Base-by-base conservation (phyloP, 2,113 vertebrate species). In the Lophura nycthemera region DNA sequence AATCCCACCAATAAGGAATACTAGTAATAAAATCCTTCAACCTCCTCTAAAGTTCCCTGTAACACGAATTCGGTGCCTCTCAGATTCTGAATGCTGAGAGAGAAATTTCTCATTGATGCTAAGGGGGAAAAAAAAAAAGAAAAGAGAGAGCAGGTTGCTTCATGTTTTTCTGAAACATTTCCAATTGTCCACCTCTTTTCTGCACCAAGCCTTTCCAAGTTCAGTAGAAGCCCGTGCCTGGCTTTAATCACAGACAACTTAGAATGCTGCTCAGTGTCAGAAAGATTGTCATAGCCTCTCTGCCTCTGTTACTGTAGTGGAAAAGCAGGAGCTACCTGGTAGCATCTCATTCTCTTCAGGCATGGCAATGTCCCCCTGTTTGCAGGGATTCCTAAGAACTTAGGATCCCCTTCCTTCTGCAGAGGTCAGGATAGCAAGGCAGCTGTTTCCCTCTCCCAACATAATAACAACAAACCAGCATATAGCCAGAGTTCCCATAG, bases 101-200 rank as follows among this genome's bases (percentile, higher is more conserved):
- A 82, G 32, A 90, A 71, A 88, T 83, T 80, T 89, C 82, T 73
- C 61, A n/a, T 66, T 45, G 63, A 70, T 30, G 47, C 38, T 86
- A 61, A 88, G 24, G 7, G 47, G 10, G 20, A 1, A 47, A 5
- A 21, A 45, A 54, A 38, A 38, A 19, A 36, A n/a, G 18, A 43
- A 34, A 25, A 16, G 56, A 47, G 20, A 38, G 34, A 92, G 74
- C 83, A 86, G 72, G 75, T 80, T 78, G 89, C 57, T 91, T 92
- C 52, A 69, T 29, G 85, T 92, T 83, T 69, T 60, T 77, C 75
- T 92, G 92, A 85, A 96, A 89, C 90, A 70, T 50, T 93, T 80
- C 92, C 84, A 87, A 67, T 64, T 92, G 78, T 91, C 87, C 78
- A 88, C 84, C 60, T 83, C 66, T 64, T 59, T 50, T 57, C 66